Conservation (phyloP, 1,140 invertebrate genomes). For the Dryas iulia region DNA sequence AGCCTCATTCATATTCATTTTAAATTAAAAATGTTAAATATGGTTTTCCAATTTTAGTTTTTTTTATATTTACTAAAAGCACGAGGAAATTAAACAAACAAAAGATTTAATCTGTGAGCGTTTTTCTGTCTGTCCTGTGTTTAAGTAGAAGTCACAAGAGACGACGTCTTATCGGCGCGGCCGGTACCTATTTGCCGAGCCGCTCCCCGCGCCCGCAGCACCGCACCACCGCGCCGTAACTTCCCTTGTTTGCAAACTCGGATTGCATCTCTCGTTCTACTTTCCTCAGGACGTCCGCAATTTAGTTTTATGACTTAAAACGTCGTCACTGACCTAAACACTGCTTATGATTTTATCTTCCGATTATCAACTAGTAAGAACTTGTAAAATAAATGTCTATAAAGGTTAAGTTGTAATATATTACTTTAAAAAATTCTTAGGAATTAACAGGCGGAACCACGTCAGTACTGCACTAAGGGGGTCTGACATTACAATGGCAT, state of each 20-base stretch:
- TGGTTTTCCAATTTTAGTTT: conserved; percentile 36
- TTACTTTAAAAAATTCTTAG: conserved; percentile 39
- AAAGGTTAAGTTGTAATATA: conserved; percentile 27
- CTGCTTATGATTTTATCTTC: conserved; percentile 41
- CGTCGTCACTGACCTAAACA: conserved; percentile 58
- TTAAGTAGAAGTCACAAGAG: conserved; percentile 75
- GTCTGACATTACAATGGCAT: conserved; percentile 57
- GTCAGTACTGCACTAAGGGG: conserved; percentile 62
- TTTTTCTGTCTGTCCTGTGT: conserved; percentile 57
- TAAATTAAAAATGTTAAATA: background rate
- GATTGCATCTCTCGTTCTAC: conserved; percentile 76
- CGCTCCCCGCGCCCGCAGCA: conserved; percentile 54
- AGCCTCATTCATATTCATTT: too few relatives aligned
- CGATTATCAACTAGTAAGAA: background rate
- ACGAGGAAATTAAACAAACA: conserved; percentile 68
- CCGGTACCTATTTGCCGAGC: conserved; percentile 70
- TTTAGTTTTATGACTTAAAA: conserved; percentile 78
- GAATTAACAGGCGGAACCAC: conserved; percentile 44
- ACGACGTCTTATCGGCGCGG: conserved; percentile 68
- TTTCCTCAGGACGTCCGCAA: conserved; percentile 72
- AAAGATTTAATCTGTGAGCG: conserved; percentile 72
- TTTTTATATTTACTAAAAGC: conserved; percentile 48
- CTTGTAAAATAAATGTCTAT: conserved; percentile 7
- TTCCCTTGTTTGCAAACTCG: conserved; percentile 78
- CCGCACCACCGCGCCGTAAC: conserved; percentile 50